Evolutionary conservation across 1,140 invertebrate genomes (phyloP).

Genomic region (Trachymyrmex septentrionalis): DNA sequence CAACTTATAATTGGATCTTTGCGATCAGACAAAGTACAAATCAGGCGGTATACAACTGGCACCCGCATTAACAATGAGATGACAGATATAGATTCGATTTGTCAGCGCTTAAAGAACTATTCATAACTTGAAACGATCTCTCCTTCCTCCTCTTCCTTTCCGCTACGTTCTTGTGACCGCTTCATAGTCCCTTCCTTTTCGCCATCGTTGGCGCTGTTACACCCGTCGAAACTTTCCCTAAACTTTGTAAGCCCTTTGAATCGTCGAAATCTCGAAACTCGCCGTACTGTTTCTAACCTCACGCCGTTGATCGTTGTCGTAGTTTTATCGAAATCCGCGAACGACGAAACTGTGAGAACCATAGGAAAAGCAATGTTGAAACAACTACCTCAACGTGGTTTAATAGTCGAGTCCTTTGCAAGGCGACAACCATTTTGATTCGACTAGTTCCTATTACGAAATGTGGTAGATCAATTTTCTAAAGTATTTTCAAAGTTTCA

Average conservation of each 20-base stretch:
- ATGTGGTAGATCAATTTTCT: background rate
- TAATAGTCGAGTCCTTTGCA: constrained; percentile 36
- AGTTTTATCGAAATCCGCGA: constrained; percentile 60
- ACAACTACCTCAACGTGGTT: constrained; percentile 33
- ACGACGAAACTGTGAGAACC: constrained; percentile 34
- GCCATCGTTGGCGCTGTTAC: constrained; percentile 35
- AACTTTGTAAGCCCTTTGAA: constrained; percentile 65
- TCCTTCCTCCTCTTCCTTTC: background rate
- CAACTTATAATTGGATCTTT: constrained; percentile 73
- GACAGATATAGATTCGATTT: constrained; percentile 59
- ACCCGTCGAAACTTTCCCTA: constrained; percentile 32
- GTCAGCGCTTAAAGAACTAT: constrained; percentile 52
- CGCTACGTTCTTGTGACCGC: background rate
- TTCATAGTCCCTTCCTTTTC: background rate
- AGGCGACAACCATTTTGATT: background rate
- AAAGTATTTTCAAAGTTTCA: constrained; percentile 24
- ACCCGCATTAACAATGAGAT: constrained; percentile 50
- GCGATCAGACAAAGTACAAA: constrained; percentile 64
- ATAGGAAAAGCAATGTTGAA: constrained; percentile 48
- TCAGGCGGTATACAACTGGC: constrained; percentile 35
- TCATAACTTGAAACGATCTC: constrained; percentile 49
- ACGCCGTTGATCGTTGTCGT: constrained; percentile 42
- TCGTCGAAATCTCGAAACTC: constrained; percentile 66
- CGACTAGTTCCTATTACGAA: background rate
- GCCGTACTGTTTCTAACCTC: constrained; percentile 53